Base-by-base conservation (phyloP, 2,888 invertebrate species). In the Rugalucina vietnamica region DNA sequence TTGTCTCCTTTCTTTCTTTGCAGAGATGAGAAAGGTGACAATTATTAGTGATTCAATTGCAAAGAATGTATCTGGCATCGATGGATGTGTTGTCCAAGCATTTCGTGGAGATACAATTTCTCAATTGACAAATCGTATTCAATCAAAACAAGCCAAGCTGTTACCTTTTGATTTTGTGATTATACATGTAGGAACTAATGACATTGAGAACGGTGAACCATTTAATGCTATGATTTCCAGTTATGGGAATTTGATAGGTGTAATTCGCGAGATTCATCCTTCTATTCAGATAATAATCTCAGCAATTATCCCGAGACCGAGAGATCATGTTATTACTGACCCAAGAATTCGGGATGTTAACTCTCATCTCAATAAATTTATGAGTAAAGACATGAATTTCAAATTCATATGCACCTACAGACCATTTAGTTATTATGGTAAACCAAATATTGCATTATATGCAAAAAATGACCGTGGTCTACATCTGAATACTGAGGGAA, bases 31-130 rank as follows among this genome's bases (percentile, higher is more conserved):
- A 18, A 43, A 43, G 54, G 57, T 65, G 43, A 34, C 21, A 50
- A 21, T 60, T 37, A 21, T 76, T 37, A 65, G 14, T 4, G 54
- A 54, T 24, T 57, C 60, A 3, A 65, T 65, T 27, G 32, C 39
- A 27, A 76, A 76, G 37, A 34, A 76, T 65, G 65, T 65, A 43
- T 21, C 10, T 36, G 65, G 76, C 18, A 69, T 76, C n/a, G 36
- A 76, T 65, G 57, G 74, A 8, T 75, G 74, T 34, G 21, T 37
- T 12, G 49, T 43, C 54, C 74, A 75, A 36, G 32, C 74, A 21
- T 75, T 75, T 34, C 74, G 24, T 29, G 74, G 74, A 54, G 74
- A 50, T 24, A 54, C 34, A 32, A 75, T 75, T 75, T 32, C 34
- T 4, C 4, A n/a, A 10, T 21, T 75, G 43, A 29, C 73, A 18